phyloP scores from a whole-genome alignment of 2,797 vertebrate species.

The Crocodylus rhombifer region DNA sequence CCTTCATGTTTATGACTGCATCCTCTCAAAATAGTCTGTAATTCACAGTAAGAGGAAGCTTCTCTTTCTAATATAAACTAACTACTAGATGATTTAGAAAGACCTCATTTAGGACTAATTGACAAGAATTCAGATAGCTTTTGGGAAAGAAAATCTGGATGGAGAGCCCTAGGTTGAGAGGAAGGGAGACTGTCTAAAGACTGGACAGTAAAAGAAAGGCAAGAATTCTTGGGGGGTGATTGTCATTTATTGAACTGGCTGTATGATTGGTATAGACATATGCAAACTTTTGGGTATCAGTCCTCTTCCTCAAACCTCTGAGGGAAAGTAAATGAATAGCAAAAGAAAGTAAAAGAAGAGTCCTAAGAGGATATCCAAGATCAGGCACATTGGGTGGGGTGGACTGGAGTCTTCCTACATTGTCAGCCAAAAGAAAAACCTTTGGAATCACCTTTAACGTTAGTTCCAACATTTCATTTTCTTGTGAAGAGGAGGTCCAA shows the following conservation, averaged over 20 bases:
- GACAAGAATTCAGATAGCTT: background rate
- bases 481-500: constrained; percentile 22
- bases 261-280: too few species aligned
- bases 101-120: background rate
- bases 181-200: constrained; percentile 1
- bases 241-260: too few species aligned
- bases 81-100: background rate
- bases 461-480: constrained; percentile 34
- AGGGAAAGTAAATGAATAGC: too few species aligned
- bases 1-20: background rate
- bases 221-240: too few species aligned
- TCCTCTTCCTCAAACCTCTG: too few species aligned
- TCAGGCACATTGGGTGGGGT: constrained; percentile 12
- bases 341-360: background rate
- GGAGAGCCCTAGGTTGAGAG: background rate
- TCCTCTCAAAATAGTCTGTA: background rate
- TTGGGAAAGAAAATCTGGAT: background rate
- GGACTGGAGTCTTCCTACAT: background rate
- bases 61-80: background rate
- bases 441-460: constrained; percentile 54
- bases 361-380: constrained; percentile 45
- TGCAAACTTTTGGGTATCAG: too few species aligned
- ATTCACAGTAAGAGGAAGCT: background rate
- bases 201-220: background rate
- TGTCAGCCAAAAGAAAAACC: constrained; percentile 12